Conservation (phyloP, 2,888 invertebrate genomes). For the Prosapia bicincta region DNA sequence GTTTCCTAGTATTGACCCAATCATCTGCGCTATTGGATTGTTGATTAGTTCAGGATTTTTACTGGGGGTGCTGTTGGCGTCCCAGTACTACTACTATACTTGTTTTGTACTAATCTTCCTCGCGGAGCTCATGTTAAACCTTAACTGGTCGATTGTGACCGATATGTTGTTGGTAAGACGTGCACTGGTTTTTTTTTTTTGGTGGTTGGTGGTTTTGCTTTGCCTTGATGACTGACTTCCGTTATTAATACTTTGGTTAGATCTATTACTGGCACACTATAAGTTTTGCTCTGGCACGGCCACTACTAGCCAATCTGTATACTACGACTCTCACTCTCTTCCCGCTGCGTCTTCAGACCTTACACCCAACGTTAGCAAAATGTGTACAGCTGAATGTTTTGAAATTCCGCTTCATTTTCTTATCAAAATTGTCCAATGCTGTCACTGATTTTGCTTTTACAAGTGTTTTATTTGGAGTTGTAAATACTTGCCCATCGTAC, state of each 20-base stretch:
- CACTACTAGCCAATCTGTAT: too few species aligned
- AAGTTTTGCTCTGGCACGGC: too few species aligned
- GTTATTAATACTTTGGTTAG: neutral
- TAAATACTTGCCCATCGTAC: too few species aligned
- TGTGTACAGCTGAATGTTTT: too few species aligned
- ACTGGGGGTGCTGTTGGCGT: slow-evolving; percentile 67
- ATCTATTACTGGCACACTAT: neutral
- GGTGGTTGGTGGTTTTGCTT: neutral
- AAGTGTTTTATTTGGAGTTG: too few species aligned
- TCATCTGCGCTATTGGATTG: slow-evolving; percentile 87
- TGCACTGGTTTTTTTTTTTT: neutral
- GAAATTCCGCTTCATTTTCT: too few species aligned
- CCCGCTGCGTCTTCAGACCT: too few species aligned
- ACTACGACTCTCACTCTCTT: too few species aligned
- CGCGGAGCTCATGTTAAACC: slow-evolving; percentile 81
- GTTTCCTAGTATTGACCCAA: slow-evolving; percentile 74
- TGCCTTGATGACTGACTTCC: neutral
- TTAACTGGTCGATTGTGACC: slow-evolving; percentile 98
- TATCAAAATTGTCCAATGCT: too few species aligned
- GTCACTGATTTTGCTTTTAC: too few species aligned
- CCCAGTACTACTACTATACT: slow-evolving; percentile 38
- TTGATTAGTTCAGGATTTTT: slow-evolving; percentile 81
- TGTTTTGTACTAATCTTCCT: slow-evolving; percentile 79
- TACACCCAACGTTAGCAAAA: too few species aligned
- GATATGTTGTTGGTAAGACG: slow-evolving; percentile 91